phyloP scores from a whole-genome alignment of 30 jellyfish, hydroid and myxozoan species.

The Phacellophora camtschatica region DNA sequence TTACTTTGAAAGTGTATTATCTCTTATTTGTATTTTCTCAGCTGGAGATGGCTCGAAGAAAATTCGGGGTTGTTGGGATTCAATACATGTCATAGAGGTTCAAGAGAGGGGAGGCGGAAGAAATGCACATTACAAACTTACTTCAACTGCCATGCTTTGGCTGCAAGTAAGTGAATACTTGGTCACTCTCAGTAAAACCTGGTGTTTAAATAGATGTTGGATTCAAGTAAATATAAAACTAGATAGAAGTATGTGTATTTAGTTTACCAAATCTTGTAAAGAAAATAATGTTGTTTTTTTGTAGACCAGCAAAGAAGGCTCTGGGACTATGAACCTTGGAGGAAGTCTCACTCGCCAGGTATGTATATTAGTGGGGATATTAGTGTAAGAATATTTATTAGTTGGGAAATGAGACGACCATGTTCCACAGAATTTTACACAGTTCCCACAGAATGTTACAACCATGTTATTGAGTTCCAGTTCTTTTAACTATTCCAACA shows the following conservation, averaged over 20 bases:
- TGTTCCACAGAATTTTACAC: too few species aligned
- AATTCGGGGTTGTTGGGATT: slow-evolving; percentile 99
- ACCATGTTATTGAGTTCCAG: too few species aligned
- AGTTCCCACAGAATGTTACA: too few species aligned
- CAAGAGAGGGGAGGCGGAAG: slow-evolving; percentile 96
- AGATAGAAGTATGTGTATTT: too few species aligned
- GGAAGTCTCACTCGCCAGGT: slow-evolving; percentile 99
- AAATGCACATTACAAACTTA: slow-evolving; percentile 89
- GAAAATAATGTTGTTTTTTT: too few species aligned
- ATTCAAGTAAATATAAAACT: too few species aligned
- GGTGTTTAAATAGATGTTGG: not conserved
- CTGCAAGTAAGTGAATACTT: slow-evolving; percentile 67
- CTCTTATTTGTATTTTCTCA: too few species aligned
- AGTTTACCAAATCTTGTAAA: too few species aligned
- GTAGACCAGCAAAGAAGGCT: slow-evolving; percentile 88
- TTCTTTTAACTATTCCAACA: too few species aligned
- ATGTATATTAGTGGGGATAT: not conserved
- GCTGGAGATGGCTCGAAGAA: slow-evolving; percentile 99
- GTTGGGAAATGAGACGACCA: too few species aligned
- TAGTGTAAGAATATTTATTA: too few species aligned
- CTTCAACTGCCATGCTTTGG: slow-evolving; percentile 99
- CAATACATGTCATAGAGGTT: slow-evolving; percentile 96
- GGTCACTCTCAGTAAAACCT: not conserved
- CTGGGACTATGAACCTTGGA: slow-evolving; percentile 97
- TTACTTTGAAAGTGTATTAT: not conserved